Conservation (phyloP, 2,888 invertebrate species). For the Cantharis rustica region DNA sequence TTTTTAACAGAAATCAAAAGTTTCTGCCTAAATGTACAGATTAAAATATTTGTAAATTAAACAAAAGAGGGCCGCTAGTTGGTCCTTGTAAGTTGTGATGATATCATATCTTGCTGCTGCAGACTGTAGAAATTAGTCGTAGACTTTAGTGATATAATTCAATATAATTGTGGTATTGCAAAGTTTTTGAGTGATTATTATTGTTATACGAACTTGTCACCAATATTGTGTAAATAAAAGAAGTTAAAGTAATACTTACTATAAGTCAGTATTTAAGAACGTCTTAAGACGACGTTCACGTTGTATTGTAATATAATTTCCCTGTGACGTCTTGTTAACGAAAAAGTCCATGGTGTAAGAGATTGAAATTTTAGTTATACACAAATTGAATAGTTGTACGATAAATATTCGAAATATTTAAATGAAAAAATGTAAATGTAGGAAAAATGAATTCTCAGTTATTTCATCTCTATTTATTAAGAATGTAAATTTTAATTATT, state of each 20-base stretch:
- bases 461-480: conserved; percentile 41
- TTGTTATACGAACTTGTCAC: conserved; percentile 52
- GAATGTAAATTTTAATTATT: conserved; percentile 36
- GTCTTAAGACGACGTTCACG: conserved; percentile 33
- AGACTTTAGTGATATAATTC: conserved; percentile 33
- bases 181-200: conserved; percentile 52
- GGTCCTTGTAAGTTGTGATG: conserved; percentile 67
- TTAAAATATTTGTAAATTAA: conserved; percentile 27
- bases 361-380: conserved; percentile 26
- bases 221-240: conserved; percentile 46
- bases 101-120: conserved; percentile 77
- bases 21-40: conserved; percentile 30
- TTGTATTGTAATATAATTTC: conserved; percentile 24
- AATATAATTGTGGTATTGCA: conserved; percentile 47
- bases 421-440: conserved; percentile 45
- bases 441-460: conserved; percentile 39
- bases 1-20: conserved; percentile 12
- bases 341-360: conserved; percentile 31
- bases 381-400: neutral
- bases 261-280: conserved; percentile 56
- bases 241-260: conserved; percentile 22
- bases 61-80: conserved; percentile 44
- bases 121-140: conserved; percentile 44
- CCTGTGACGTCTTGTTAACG: conserved; percentile 22
- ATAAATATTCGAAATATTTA: conserved; percentile 26